Base-by-base conservation (phyloP, 1,140 invertebrate species). In the Cydia splendana region DNA sequence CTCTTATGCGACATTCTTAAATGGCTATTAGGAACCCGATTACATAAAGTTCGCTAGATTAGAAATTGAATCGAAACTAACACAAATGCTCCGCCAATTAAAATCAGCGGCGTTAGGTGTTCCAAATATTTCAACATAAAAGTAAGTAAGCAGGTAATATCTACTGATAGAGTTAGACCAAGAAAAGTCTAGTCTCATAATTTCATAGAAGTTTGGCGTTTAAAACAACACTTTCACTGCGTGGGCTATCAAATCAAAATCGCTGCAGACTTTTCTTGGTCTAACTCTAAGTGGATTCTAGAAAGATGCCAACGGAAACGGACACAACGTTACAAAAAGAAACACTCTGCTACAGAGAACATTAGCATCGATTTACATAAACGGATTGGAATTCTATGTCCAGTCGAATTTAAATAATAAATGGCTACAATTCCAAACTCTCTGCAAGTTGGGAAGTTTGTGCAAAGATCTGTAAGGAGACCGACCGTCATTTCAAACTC, bases 311-410 rank as follows among this genome's bases (percentile, higher is more conserved):
- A 34, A 34, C 42, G 24, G 42, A 75, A 34, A 34, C 42, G 24
- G 42, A 75, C 34, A 75, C 73, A 5, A 4, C 18, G 4, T 38
- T n/a, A 38, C 67, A 71, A 38, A 45, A 18, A 34, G 51, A 34
- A 62, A 75, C 73, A 76, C 76, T 67, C 75, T 75, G 79, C 74
- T 79, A 79, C 78, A 77, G 78, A 77, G 76, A 65, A 77, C 73
- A 82, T 87, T 87, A 84, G 80, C 85, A 86, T 86, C 78, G 76
- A 86, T 87, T 87, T 87, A 85, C 86, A 87, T 87, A 85, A 84
- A 83, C 81, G 83, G 83, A 86, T 85, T 84, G 77, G 75, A 82
- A 77, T 85, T 82, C 82, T 83, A 84, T 85, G 82, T 83, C 80
- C 82, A 81, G 65, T 76, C 65, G 81, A 80, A 86, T 88, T 87